Evolutionary conservation across 2,888 invertebrate genomes (phyloP).

Genomic region (Eupithecia subfuscata): DNA sequence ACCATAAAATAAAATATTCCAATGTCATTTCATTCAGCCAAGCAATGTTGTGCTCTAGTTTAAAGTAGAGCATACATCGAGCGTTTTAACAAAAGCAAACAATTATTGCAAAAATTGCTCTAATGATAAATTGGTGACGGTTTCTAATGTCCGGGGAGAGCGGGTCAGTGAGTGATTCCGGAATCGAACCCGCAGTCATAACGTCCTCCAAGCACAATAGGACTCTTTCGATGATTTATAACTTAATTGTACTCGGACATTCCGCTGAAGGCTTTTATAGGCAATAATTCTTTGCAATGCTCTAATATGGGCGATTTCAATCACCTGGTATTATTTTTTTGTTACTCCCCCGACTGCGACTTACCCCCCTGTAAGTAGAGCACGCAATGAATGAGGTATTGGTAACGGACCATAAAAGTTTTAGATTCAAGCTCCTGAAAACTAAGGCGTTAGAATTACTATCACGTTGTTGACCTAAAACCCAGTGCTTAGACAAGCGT

Average conservation of each 20-base stretch:
- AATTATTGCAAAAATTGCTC: constrained; percentile 83
- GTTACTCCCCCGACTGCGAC: constrained; percentile 14
- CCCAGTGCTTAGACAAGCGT: too few species aligned
- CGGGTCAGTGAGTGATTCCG: constrained; percentile 72
- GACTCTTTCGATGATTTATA: constrained; percentile 79
- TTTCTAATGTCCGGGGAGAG: constrained; percentile 69
- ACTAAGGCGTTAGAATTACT: not conserved
- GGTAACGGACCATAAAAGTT: not conserved
- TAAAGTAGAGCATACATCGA: constrained; percentile 66
- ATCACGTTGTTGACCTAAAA: not conserved
- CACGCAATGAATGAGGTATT: not conserved
- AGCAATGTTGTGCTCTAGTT: constrained; percentile 1
- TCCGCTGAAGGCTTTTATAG: constrained; percentile 67
- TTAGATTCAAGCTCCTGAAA: not conserved
- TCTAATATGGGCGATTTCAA: constrained; percentile 43
- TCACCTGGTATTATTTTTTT: constrained; percentile 41
- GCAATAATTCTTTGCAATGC: constrained; percentile 66
- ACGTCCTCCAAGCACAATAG: constrained; percentile 78
- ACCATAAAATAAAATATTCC: constrained; percentile 5
- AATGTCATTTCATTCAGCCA: not conserved
- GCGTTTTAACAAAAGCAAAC: constrained; percentile 67
- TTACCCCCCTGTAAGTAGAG: constrained; percentile 19
- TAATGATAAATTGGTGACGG: constrained; percentile 84
- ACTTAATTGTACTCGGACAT: constrained; percentile 75
- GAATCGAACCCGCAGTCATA: constrained; percentile 77